Evolutionary conservation across 2,888 invertebrate species (phyloP), one percentile per base, ranked within the genome.

Genomic region (Drosophila mimica): DNA sequence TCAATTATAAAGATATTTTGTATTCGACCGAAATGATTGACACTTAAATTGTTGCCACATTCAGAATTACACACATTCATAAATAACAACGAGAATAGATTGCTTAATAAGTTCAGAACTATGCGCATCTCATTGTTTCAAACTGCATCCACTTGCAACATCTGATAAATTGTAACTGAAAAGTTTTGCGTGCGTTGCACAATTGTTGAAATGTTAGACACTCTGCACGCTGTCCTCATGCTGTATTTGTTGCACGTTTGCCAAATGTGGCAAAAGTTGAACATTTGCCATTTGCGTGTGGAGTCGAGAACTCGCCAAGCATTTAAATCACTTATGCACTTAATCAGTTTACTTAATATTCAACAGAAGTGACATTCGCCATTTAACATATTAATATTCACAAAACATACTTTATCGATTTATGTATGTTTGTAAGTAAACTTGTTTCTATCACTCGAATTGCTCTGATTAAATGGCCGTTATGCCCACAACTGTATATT

Each of bases 281-380:
- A 63, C 71, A 76, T 69, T 79, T 84, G 82, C 76, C 88, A 88
- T 83, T 83, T 83, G 88, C 88, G 79, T 76, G 63, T 70, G 63
- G 54, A 67, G 82, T 60, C 60, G 59, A 36, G 33, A 60, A 78
- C 74, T 57, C 74, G 73, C 71, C 58, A 61, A 70, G 85, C 85
- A 82, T 74, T 79, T 76, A 79, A 82, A 72, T 79, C 85, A 82
- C 77, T 80, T 88, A 71, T 69, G 67, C 75, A 85, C 70, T 84
- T 88, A 88, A 88, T 79, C 82, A 88, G 74, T 69, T 74, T 70
- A 88, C 74, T 88, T 84, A 79, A 79, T 74, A 83, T 84, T 70
- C 82, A 82, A 69, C 70, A 78, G 64, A 73, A 76, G 60, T 65
- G 63, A 63, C 73, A 72, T 51, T 49, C 52, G 54, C 40, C 59